Evolutionary conservation across 2,888 invertebrate genomes (phyloP), one percentile per base, ranked within the genome.

Genomic region (Pollenia labialis): DNA sequence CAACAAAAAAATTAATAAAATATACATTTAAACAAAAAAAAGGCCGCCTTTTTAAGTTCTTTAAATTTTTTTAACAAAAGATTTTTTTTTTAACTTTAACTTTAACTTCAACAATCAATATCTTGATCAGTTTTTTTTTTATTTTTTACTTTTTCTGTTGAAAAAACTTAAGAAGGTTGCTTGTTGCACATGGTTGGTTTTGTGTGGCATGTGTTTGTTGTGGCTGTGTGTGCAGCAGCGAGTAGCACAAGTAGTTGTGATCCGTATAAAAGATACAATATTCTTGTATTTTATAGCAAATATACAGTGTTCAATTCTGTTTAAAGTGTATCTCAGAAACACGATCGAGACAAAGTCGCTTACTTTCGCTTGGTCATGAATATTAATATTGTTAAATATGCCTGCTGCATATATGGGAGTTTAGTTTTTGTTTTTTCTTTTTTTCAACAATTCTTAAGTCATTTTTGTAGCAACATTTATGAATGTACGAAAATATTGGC

Each of bases 311-410:
- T 60, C 40, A 82, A 71, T 84, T 84, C 68, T 80, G 79, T 80
- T 85, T 75, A 85, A 80, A 85, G 79, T 75, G 74, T 79, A 82
- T 82, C 80, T 86, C 58, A 16, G 46, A 80, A 81, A 83, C 87
- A 87, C 85, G 87, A 87, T 85, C 85, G 84, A 86, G 84, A 85
- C 87, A 87, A 88, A 82, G 88, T 88, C 85, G 86, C 77, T 85
- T 87, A 89, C 89, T 89, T 89, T 89, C 87, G 89, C 85, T 89
- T 89, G 88, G 90, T 90, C 90, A 90, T 90, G 90, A 90, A 90
- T 90, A 90, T 90, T 90, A 90, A 90, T 89, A 89, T 88, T 86
- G 60, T 88, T 88, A 89, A 88, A 88, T 86, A 88, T 87, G 85
- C 87, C 60, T 77, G 75, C 46, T 77, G 66, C 71, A 83, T 80